These are phyloP conservation scores for Stenolophus ochropezus DNA, from an alignment of 2,888 invertebrate species.

Conservation along the genomic window DNA sequence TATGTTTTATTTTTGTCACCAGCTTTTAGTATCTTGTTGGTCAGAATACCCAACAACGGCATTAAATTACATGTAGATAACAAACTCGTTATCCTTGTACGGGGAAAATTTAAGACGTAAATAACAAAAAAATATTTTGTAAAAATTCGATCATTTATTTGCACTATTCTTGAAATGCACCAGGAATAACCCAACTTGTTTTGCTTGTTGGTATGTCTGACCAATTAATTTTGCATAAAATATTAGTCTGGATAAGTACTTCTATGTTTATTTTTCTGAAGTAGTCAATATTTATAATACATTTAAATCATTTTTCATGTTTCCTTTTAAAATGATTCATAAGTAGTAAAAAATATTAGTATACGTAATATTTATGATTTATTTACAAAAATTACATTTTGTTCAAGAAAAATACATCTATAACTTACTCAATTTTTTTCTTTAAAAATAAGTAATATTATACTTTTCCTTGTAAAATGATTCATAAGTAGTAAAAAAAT, in stretches of 20 bases:
- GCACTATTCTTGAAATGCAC: neutral
- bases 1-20: neutral
- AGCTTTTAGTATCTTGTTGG: neutral
- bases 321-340: too few relatives aligned
- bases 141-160: neutral
- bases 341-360: too few relatives aligned
- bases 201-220: neutral
- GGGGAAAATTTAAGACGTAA: conserved; percentile 14
- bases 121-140: conserved; percentile 2
- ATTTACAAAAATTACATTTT: too few relatives aligned
- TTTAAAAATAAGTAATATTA: too few relatives aligned
- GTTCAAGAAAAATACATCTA: too few relatives aligned
- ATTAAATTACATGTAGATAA: conserved; percentile 2
- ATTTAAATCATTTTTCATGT: too few relatives aligned
- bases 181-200: conserved; percentile 1
- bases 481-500: too few relatives aligned
- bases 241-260: neutral
- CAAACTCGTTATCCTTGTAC: conserved; percentile 31
- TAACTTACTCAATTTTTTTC: too few relatives aligned
- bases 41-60: neutral
- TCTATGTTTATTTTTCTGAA: too few relatives aligned
- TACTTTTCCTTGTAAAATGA: too few relatives aligned
- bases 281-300: too few relatives aligned
- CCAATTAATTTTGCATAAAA: neutral
- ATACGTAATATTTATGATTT: too few relatives aligned